Base-by-base conservation (phyloP, 2,888 invertebrate species). In the Ormia ochracea region DNA sequence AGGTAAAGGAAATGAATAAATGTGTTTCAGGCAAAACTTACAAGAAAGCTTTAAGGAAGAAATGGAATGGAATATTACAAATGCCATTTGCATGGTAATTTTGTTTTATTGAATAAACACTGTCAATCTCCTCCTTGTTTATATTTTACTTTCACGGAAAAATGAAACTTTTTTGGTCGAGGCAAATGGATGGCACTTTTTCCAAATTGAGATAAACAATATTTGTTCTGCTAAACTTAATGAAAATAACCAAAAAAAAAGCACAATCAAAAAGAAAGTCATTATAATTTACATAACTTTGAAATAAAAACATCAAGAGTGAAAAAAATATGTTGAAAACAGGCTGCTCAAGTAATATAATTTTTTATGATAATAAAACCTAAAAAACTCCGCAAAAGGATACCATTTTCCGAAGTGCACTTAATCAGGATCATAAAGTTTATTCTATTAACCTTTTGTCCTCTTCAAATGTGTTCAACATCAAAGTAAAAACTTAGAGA, bases 41-140 rank as follows among this genome's bases (percentile, higher is more conserved):
- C 31, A 12, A 33, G 2, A 21, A 56, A 2, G 33, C 31, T 54
- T 33, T 14, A 9, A 56, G 19, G 9, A 38, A 36, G 38, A 56
- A 1, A 56, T n/a, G n/a, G 23, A 38, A 56, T 6, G 19, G 1
- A 2, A 43, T 43, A 59, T 65, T 48, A 33, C 28, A 50, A 41
- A 78, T 58, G 41, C 41, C 63, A 78, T 78, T 78, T 69, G 65
- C 78, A 79, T 74, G 59, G 58, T 72, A 63, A 76, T 80, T 41
- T 23, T 36, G 59, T 69, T 52, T 59, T 59, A 74, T 54, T 58
- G 74, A 74, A 78, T 73, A 56, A 61, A 36, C 33, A 17, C 19
- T 48, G 5, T 21, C 9, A 23, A 28, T 48, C 2, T 28, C 3
- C 7, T 23, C n/a, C 12, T 31, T 5, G 26, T 4, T n/a, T 5